phyloP scores from a whole-genome alignment of 2,113 vertebrate species.

The Pedionomus torquatus region DNA sequence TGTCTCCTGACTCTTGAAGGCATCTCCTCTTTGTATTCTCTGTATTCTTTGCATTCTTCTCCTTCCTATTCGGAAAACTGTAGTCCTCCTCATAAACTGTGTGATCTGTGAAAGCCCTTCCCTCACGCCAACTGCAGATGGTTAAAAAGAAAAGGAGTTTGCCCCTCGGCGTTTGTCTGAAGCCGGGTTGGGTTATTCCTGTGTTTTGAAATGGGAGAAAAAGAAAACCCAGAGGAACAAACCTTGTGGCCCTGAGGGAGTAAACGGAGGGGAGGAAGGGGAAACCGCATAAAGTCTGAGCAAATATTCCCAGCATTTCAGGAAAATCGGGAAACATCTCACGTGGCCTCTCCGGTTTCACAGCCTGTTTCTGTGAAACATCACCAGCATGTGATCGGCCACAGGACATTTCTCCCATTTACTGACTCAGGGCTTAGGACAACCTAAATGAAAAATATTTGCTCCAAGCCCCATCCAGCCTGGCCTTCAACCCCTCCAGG shows the following conservation, averaged over 20 bases:
- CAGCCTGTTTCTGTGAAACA: neutral
- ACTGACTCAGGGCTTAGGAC: neutral
- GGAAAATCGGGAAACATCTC: neutral
- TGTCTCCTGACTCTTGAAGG: neutral
- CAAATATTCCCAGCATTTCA: neutral
- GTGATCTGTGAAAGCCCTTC: neutral
- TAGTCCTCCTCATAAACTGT: neutral
- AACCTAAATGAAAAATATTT: neutral
- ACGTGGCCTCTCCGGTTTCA: neutral
- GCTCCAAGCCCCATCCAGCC: too few relatives aligned
- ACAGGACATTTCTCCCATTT: neutral
- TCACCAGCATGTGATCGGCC: neutral
- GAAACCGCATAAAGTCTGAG: neutral
- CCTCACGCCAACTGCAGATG: neutral
- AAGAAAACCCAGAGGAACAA: neutral
- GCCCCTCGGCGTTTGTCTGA: neutral
- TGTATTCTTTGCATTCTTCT: neutral
- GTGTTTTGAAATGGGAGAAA: neutral
- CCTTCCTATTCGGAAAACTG: neutral
- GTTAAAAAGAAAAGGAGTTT: neutral
- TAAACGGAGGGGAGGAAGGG: neutral
- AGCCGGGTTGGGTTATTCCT: neutral
- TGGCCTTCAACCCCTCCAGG: too few relatives aligned
- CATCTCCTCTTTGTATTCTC: neutral
- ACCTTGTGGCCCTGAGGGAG: neutral